A percentile compares a stretch with the other conserved stretches of the same genome.
phyloP scores from a whole-genome alignment of 2,113 vertebrate species.

The Colius striatus region DNA sequence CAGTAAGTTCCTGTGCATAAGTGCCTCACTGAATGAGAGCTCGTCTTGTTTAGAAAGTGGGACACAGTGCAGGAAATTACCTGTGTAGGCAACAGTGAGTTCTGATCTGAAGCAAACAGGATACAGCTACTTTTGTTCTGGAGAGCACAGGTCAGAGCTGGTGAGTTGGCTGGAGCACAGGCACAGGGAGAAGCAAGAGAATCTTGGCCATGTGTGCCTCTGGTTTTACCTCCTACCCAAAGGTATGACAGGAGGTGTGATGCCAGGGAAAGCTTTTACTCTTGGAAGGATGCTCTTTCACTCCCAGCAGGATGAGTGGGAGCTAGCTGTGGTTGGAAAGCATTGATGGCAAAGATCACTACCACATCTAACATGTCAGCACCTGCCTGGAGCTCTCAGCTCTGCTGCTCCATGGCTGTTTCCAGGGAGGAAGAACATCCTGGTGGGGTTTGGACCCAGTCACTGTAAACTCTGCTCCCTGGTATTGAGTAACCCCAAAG shows the following conservation, averaged over 20 bases:
- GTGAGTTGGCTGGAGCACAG: background rate
- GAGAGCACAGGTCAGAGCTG: background rate
- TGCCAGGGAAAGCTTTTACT: background rate
- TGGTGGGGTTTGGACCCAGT: background rate
- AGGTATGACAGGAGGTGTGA: background rate
- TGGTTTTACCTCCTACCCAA: background rate
- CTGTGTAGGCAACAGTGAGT: background rate
- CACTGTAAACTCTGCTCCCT: background rate
- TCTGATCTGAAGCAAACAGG: background rate
- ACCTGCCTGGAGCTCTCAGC: background rate
- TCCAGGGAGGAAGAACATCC: background rate
- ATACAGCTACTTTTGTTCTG: background rate
- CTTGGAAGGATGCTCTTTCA: background rate
- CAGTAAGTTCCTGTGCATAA: background rate
- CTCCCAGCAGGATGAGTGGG: background rate
- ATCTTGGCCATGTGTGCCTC: background rate
- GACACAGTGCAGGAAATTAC: background rate
- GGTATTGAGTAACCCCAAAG: background rate
- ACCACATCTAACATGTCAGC: background rate
- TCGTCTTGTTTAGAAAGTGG: constrained; percentile 7
- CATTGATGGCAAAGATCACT: background rate
- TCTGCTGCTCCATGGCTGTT: background rate
- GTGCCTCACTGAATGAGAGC: background rate
- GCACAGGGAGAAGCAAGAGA: background rate
- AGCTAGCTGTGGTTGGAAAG: background rate